These are phyloP conservation scores for Dendronephthya gigantea DNA, from an alignment of 64 coral and sea anemone genomes.

Conservation along the genomic window DNA sequence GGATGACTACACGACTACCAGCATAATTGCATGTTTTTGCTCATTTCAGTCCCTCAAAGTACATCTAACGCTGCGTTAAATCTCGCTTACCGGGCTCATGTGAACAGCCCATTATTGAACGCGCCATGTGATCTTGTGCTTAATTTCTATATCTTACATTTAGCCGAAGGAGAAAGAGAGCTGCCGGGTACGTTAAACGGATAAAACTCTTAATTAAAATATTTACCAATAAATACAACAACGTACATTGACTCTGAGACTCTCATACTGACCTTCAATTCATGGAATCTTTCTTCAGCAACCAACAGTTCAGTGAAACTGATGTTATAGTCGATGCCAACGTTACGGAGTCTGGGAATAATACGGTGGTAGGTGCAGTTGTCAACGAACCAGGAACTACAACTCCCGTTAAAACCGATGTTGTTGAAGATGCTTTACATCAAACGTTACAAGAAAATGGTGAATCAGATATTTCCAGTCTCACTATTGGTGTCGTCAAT, in stretches of 20 bases:
- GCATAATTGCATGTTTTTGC: too few species aligned
- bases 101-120: neutral
- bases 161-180: neutral
- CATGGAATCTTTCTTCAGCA: neutral
- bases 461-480: neutral
- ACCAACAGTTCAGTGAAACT: neutral
- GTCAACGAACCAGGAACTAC: neutral
- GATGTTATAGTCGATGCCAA: neutral
- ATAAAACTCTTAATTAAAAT: neutral
- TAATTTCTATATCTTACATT: neutral
- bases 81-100: neutral
- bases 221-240: too few species aligned
- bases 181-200: neutral
- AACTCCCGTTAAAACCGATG: neutral
- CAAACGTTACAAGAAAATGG: neutral
- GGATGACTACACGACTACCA: too few species aligned
- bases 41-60: too few species aligned
- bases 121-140: neutral
- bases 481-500: neutral
- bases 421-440: neutral
- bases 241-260: too few species aligned
- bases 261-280: too few species aligned
- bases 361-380: neutral
- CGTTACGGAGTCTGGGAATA: neutral
- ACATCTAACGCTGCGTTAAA: too few species aligned